phyloP scores from a whole-genome alignment of 2,888 invertebrate species.

The Thera britannica region DNA sequence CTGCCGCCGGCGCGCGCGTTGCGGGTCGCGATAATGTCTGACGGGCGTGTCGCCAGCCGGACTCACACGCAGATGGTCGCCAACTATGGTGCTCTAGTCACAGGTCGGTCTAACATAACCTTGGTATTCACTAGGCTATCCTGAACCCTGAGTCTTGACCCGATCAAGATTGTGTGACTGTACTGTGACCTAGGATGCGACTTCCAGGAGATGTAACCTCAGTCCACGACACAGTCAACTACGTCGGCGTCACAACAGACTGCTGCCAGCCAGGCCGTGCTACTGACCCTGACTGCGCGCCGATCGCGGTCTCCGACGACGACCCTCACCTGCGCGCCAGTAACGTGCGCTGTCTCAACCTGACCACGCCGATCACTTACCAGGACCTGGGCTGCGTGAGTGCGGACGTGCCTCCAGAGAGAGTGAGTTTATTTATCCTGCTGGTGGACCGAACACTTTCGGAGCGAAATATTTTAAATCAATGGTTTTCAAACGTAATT shows the following conservation, averaged over 20 bases:
- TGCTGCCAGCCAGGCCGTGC: constrained; percentile 40
- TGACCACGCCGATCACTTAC: constrained; percentile 57
- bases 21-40: constrained; percentile 42
- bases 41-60: constrained; percentile 38
- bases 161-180: no score
- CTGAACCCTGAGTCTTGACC: no score
- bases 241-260: constrained; percentile 32
- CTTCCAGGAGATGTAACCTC: constrained; percentile 41
- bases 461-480: no score
- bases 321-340: constrained; percentile 53
- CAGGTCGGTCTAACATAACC: constrained; percentile 22
- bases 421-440: constrained; percentile 33
- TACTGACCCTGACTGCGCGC: constrained; percentile 49
- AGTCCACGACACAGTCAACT: constrained; percentile 49
- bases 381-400: constrained; percentile 56
- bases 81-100: constrained; percentile 37
- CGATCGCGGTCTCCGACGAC: constrained; percentile 51
- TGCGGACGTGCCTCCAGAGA: constrained; percentile 45
- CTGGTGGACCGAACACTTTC: no score
- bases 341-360: constrained; percentile 55
- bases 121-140: no score
- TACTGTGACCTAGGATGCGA: background rate
- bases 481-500: no score
- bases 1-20: constrained; percentile 43
- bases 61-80: constrained; percentile 37